Evolutionary conservation across 92 coral and sea anemone species (phyloP).

Genomic region (Desmophyllum pertusum): DNA sequence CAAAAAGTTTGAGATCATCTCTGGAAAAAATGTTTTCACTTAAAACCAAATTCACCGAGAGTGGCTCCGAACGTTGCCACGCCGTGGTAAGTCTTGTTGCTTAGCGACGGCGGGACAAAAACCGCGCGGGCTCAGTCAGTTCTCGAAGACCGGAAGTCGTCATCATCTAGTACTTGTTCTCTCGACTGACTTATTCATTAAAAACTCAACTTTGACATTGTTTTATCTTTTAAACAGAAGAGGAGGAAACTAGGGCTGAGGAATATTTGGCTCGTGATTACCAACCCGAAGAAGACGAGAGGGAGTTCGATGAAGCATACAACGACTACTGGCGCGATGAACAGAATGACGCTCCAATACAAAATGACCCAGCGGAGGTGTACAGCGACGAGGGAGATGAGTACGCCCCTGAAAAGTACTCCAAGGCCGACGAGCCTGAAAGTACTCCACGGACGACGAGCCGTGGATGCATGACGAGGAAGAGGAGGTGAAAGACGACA

Average conservation of each 20-base stretch:
- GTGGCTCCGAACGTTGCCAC: too few species aligned
- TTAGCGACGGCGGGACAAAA: too few species aligned
- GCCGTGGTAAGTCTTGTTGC: too few species aligned
- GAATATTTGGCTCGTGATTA: neutral
- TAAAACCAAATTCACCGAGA: too few species aligned
- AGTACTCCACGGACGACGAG: too few species aligned
- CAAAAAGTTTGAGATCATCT: too few species aligned
- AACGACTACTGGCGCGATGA: conserved; percentile 1
- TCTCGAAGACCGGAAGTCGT: too few species aligned
- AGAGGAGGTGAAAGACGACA: too few species aligned
- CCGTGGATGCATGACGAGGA: too few species aligned
- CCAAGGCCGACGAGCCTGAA: neutral
- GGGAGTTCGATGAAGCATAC: neutral
- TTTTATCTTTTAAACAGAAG: neutral
- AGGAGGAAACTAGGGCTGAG: neutral
- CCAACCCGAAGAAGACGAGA: conserved; percentile 5
- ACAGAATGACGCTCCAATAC: neutral
- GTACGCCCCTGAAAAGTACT: neutral
- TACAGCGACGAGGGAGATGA: neutral
- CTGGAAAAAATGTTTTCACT: too few species aligned
- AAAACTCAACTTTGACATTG: neutral
- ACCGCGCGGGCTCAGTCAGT: too few species aligned
- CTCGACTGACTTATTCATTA: neutral
- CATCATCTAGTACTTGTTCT: neutral
- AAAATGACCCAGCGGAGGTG: too few species aligned